Conservation (phyloP, 1,140 invertebrate species). For the Drosophila varians region DNA sequence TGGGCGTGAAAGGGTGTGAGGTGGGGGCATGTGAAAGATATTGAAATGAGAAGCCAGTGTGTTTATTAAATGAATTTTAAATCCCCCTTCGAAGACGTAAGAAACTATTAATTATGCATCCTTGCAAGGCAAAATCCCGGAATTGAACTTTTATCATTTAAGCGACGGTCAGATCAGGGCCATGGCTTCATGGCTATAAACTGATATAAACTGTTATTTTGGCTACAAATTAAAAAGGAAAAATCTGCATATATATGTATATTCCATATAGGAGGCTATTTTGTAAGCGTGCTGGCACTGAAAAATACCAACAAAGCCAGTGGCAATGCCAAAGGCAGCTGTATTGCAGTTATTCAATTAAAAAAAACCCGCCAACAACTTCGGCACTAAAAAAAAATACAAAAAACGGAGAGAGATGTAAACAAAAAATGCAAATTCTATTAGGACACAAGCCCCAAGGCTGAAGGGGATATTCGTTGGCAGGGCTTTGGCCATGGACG, state of each 20-base stretch:
- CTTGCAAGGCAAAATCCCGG: background rate
- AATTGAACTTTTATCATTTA: background rate
- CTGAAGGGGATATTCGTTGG: conserved; percentile 15
- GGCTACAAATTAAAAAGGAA: conserved; percentile 16
- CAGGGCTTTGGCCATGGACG: conserved; percentile 1
- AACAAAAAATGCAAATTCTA: conserved; percentile 71
- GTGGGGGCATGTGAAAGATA: background rate
- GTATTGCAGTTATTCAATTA: conserved; percentile 74
- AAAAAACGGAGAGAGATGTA: conserved; percentile 4
- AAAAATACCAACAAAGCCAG: conserved; percentile 5
- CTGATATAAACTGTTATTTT: background rate
- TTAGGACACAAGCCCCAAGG: conserved; percentile 43
- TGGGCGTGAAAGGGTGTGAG: background rate
- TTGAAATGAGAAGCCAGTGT: background rate
- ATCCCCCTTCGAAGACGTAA: background rate
- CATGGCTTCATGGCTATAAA: no score
- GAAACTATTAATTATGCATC: conserved; percentile 13
- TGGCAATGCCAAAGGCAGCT: conserved; percentile 36
- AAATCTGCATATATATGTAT: conserved; percentile 10
- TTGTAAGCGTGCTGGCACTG: background rate
- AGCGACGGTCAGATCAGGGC: background rate
- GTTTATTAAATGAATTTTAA: conserved; percentile 24
- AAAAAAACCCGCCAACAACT: conserved; percentile 59
- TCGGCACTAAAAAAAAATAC: conserved; percentile 12
- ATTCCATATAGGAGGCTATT: background rate